phyloP scores from a whole-genome alignment of 2,888 invertebrate genomes.

The Drosophila fungiperda region DNA sequence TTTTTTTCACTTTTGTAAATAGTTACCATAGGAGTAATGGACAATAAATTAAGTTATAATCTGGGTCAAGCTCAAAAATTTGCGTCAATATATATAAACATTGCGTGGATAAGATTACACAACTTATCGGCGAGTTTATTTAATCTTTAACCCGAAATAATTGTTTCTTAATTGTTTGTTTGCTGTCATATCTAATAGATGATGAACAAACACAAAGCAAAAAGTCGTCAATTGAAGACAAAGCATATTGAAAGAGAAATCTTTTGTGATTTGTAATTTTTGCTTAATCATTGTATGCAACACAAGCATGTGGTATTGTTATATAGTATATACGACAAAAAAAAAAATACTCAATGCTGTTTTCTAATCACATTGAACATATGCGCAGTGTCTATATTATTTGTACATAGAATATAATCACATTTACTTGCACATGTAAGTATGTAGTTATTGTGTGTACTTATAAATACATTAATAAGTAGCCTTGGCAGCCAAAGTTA shows the following conservation, averaged over 20 bases:
- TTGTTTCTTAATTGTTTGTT: not conserved
- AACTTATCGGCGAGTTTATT: not conserved
- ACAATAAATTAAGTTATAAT: not conserved
- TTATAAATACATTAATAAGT: constrained; percentile 24
- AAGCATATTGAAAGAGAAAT: constrained; percentile 4
- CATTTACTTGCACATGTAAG: not conserved
- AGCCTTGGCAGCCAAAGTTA: constrained; percentile 6
- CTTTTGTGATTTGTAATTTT: not conserved
- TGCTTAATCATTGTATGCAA: not conserved
- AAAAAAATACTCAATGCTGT: constrained; percentile 4
- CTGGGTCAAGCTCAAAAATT: not conserved
- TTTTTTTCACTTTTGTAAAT: not conserved
- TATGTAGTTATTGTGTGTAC: not conserved
- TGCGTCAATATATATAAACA: not conserved
- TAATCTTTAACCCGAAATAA: not conserved
- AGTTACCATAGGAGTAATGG: not conserved
- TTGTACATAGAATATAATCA: not conserved
- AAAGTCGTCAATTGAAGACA: constrained; percentile 15
- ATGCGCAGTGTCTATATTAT: constrained; percentile 6
- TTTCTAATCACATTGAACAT: constrained; percentile 42
- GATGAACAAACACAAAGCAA: constrained; percentile 8
- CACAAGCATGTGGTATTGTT: not conserved
- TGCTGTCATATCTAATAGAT: not conserved
- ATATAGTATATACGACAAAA: not conserved
- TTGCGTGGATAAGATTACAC: not conserved